phyloP scores from a whole-genome alignment of 2,113 vertebrate species.

The Uropsilus gracilis region DNA sequence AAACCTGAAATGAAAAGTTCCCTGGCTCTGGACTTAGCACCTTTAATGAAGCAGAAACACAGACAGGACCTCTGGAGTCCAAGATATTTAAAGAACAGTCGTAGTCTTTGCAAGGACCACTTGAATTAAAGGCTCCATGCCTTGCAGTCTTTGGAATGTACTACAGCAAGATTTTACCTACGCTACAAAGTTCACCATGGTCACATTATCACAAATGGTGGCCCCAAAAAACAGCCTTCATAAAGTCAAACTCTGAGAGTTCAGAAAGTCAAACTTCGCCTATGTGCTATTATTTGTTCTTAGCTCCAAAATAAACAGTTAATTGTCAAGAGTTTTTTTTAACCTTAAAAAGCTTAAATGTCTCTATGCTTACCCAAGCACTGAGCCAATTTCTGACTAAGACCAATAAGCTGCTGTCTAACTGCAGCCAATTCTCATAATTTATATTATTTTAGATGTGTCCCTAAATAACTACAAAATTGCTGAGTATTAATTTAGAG shows the following conservation, averaged over 20 bases:
- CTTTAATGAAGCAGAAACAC: background rate
- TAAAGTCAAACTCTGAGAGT: background rate
- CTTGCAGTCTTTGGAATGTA: background rate
- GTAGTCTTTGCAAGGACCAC: background rate
- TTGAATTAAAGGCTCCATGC: background rate
- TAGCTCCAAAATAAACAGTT: background rate
- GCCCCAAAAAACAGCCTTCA: background rate
- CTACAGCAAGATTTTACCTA: background rate
- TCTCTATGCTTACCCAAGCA: background rate
- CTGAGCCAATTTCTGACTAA: background rate
- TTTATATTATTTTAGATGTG: background rate
- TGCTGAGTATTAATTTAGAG: background rate
- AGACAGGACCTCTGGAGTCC: background rate
- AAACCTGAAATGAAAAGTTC: background rate
- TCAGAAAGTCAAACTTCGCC: background rate
- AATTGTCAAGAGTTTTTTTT: background rate
- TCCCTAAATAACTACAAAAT: background rate
- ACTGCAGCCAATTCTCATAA: background rate
- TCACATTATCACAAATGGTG: background rate
- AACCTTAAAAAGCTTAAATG: slow-evolving; percentile 9
- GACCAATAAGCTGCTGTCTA: background rate
- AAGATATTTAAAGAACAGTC: background rate
- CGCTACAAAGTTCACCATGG: background rate
- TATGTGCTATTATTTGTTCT: slow-evolving; percentile 6
- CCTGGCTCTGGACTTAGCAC: background rate